Evolutionary conservation across 2,113 vertebrate species (phyloP), one percentile per base, ranked within the genome.

Genomic region (Limnothrissa miodon): DNA sequence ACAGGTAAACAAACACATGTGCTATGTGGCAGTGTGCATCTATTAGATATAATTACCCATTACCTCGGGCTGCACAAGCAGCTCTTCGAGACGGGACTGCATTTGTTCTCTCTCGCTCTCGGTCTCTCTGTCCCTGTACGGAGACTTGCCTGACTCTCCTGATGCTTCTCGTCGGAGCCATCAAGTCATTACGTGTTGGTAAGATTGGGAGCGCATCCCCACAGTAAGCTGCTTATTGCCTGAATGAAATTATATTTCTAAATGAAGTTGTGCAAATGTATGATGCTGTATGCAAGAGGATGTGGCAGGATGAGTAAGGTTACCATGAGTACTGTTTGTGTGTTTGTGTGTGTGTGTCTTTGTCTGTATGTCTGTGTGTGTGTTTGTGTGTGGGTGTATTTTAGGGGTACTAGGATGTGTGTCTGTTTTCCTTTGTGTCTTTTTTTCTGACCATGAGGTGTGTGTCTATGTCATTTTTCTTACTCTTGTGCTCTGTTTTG

Each of bases 101-200:
- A 29, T 29, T 1, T 36, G 0, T 29, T 74, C 11, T 2, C 66
- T 74, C 66, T 66, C 59, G 29, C n/a, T n/a, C 8, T n/a, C n/a
- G 1, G 11, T 33, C 59, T 74, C 29, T 33, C 59, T 88, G 85
- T 79, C 80, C 29, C 17, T 82, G 84, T 86, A 66, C 59, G 42
- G 59, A 87, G 91, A 91, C 85, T 90, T 83, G 88, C 15, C 83
- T 29, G 53, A 0, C 88, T 92, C 89, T 90, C 89, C 51, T 80
- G 86, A 90, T 88, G 81, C 70, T 86, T 86, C 83, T 82, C 81
- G 33, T 79, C 86, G 87, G 79, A 91, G 85, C 83, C 25, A 89
- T 80, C 84, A 85, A 90, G 89, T 92, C 92, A 93, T 93, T 92
- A 93, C 84, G 83, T 90, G 85, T 88, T 90, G 89, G 90, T 90